Conservation (phyloP, 2,113 vertebrate genomes). For the Sander lucioperca region DNA sequence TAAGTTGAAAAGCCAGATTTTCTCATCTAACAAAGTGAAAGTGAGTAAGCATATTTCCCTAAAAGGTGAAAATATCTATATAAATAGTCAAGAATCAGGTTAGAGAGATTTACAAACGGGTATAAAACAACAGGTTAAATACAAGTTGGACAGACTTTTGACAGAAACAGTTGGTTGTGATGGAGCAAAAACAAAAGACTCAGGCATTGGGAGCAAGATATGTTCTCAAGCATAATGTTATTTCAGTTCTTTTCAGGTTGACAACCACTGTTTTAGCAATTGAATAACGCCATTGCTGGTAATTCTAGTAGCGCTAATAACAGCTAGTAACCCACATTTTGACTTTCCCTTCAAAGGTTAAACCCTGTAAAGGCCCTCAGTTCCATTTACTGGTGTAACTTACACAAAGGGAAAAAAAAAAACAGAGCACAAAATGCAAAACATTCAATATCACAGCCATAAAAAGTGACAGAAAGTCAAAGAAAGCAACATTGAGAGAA, state of each 20-base stretch:
- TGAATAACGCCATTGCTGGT: background rate
- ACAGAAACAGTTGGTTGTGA: background rate
- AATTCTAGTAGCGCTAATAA: background rate
- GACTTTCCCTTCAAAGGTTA: background rate
- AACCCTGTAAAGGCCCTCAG: background rate
- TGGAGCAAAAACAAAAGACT: background rate
- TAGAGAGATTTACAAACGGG: too few relatives aligned
- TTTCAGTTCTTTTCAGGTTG: background rate
- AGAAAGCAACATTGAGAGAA: conserved; percentile 22
- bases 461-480: conserved; percentile 13
- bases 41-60: too few relatives aligned
- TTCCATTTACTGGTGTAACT: conserved; percentile 23
- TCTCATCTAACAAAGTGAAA: too few relatives aligned
- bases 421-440: conserved; percentile 23
- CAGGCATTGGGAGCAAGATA: background rate
- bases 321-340: background rate
- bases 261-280: background rate
- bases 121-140: background rate
- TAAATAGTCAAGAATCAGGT: background rate
- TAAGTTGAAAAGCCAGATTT: too few relatives aligned
- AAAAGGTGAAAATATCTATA: too few relatives aligned
- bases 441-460: conserved; percentile 30
- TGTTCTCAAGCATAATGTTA: background rate
- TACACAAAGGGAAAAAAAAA: conserved; percentile 19
- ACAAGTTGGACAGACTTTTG: background rate